Percentiles rank a stretch among this genome's conserved stretches.
Conservation (phyloP, 2,888 invertebrate genomes). For the Bombyx huttoni region DNA sequence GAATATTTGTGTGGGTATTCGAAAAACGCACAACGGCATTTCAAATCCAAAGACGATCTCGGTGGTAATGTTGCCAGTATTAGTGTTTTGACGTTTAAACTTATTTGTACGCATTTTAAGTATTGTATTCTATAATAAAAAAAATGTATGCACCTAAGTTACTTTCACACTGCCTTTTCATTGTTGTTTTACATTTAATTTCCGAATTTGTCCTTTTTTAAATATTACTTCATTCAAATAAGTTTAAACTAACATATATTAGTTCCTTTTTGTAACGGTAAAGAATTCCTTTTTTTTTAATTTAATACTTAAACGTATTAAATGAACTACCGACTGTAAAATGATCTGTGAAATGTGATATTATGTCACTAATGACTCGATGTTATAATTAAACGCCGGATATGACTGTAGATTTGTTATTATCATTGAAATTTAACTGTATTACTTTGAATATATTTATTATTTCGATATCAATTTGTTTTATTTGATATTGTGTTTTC, state of each 20-base stretch:
- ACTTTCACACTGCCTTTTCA: not conserved
- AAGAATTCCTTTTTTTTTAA: not conserved
- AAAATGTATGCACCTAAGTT: not conserved
- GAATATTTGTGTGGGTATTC: not conserved
- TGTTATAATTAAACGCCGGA: slow-evolving; percentile 14
- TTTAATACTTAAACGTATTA: slow-evolving; percentile 4
- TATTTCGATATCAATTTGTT: slow-evolving; percentile 28
- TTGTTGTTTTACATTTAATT: not conserved
- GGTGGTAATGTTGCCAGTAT: not conserved
- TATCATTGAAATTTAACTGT: slow-evolving; percentile 36
- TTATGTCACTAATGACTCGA: slow-evolving; percentile 20
- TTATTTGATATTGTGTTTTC: not conserved
- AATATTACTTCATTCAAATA: not conserved
- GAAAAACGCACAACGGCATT: not conserved
- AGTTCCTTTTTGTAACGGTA: not conserved
- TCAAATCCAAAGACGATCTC: not conserved
- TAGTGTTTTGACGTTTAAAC: not conserved
- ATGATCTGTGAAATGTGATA: slow-evolving; percentile 41
- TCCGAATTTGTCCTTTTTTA: too few species aligned
- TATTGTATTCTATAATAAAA: too few species aligned
- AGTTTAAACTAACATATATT: not conserved
- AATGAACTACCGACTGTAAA: slow-evolving; percentile 16
- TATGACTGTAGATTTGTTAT: slow-evolving; percentile 33
- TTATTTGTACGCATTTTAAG: not conserved
- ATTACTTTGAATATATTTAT: slow-evolving; percentile 55